Evolutionary conservation across 2,888 invertebrate species (phyloP), one percentile per base, ranked within the genome.

Genomic region (Agapostemon virescens): DNA sequence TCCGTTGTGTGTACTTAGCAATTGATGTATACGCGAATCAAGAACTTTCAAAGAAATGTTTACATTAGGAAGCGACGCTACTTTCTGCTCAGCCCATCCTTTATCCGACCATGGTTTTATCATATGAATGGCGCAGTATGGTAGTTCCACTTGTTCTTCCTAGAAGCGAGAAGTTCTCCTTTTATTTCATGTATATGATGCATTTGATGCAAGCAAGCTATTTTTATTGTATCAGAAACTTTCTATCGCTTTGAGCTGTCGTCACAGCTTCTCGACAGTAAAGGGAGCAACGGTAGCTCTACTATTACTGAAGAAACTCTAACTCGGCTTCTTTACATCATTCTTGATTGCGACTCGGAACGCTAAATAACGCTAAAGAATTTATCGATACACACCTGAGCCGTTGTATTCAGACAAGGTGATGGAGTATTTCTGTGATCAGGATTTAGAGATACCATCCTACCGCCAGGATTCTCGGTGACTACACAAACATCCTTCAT

Each of bases 401-500:
- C 85, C 64, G 87, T 85, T 74, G 89, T 92, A 72, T 87, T 89
- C 55, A 92, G 89, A 78, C 90, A 93, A 77, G 94, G 94, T 9
- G 94, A 93, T 15, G 95, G 94, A 2, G 95, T 94, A 81, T 94
- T 94, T 64, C 95, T 93, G 74, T 95, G 93, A 87, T 96, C 95
- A 4, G 95, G 93, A 89, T 94, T 94, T 15, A 97, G 93, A n/a
- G 94, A 94, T 42, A 97, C 95, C 93, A 96, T 96, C 75, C 97
- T 94, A 42, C 96, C 95, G 78, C 94, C 94, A 66, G 94, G 93
- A 88, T 95, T 95, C 71, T 96, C 96, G n/a, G 94, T 94, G n/a
- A 97, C 95, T 69, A 94, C 94, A 87, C 97, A 96, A 0, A 97
- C 95, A 88, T 98, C 97, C 85, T 95, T 95, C 91, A 98, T 94